phyloP scores from a whole-genome alignment of 1,140 invertebrate species.

The Tetramorium alpestre region DNA sequence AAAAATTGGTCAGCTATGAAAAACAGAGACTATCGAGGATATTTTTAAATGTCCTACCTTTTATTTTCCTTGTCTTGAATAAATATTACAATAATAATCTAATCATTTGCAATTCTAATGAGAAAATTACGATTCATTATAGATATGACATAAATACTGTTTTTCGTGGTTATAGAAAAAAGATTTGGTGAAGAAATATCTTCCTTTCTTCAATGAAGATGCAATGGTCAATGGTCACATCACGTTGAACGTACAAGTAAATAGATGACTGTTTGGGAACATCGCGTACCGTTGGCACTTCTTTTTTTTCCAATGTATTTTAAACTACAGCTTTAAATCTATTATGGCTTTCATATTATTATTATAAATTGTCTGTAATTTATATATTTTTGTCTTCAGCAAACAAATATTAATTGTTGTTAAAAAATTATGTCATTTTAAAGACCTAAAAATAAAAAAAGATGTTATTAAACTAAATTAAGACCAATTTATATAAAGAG shows the following conservation, averaged over 20 bases:
- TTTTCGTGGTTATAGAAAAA: background rate
- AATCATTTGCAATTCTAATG: background rate
- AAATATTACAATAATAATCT: background rate
- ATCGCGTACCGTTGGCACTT: background rate
- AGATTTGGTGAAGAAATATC: background rate
- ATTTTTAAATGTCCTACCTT: background rate
- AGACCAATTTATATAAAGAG: constrained; percentile 1
- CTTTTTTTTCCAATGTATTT: background rate
- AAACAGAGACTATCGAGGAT: background rate
- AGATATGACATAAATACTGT: background rate
- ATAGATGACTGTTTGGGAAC: background rate
- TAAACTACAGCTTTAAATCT: background rate
- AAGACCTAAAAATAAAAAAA: background rate
- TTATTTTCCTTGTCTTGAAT: background rate
- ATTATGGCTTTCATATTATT: background rate
- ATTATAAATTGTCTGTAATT: background rate
- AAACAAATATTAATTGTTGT: background rate
- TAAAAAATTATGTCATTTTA: background rate
- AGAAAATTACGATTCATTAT: background rate
- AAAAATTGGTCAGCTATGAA: background rate
- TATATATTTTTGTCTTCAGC: background rate
- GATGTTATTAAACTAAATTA: background rate
- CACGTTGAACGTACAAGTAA: background rate
- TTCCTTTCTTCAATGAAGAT: background rate
- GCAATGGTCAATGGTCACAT: background rate